A percentile compares a stretch with the other conserved stretches of the same genome.
These are phyloP conservation scores for Chrysina gloriosa DNA, from an alignment of 2,888 invertebrate species.

Conservation along the genomic window DNA sequence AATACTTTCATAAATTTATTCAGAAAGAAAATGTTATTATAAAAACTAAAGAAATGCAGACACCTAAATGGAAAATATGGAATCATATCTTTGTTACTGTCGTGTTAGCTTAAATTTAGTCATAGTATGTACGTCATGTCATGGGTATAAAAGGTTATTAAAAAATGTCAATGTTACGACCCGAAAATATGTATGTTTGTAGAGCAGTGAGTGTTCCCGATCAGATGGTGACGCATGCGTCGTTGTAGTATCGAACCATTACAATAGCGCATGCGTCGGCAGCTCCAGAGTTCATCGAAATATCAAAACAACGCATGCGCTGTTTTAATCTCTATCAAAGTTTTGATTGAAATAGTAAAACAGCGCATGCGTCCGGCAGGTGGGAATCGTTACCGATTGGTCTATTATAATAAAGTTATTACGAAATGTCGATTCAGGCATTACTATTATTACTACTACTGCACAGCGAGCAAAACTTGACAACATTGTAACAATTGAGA, in stretches of 20 bases:
- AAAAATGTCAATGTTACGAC: too few species aligned
- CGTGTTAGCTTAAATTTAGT: neutral
- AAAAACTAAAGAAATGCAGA: neutral
- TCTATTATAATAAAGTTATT: too few species aligned
- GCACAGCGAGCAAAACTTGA: too few species aligned
- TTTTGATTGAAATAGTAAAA: too few species aligned
- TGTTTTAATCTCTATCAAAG: too few species aligned
- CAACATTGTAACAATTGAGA: too few species aligned
- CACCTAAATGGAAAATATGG: neutral
- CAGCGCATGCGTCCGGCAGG: too few species aligned
- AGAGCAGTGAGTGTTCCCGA: neutral
- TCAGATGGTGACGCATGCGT: neutral
- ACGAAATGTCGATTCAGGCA: too few species aligned
- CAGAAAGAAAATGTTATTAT: neutral
- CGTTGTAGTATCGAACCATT: neutral
- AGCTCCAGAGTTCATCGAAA: neutral
- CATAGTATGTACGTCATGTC: neutral
- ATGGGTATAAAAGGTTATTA: neutral
- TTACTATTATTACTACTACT: too few species aligned
- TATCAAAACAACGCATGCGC: neutral
- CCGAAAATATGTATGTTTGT: too few species aligned
- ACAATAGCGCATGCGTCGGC: neutral
- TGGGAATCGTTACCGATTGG: too few species aligned
- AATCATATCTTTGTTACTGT: neutral
- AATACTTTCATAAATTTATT: constrained; percentile 14